Conservation (phyloP, 2,113 vertebrate species). For the Willisornis vidua region DNA sequence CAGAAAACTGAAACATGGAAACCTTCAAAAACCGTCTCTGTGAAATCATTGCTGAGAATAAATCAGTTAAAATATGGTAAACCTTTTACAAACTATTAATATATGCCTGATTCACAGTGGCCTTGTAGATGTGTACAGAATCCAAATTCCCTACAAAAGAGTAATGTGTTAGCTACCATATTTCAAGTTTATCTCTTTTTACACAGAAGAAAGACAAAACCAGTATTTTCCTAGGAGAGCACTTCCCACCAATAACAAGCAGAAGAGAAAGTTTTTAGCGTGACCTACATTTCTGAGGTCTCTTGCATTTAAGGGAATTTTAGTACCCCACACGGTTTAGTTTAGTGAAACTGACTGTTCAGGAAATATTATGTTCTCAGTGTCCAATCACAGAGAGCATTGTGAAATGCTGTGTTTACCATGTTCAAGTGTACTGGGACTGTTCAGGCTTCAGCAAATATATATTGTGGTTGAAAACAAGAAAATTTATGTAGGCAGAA, state of each 20-base stretch:
- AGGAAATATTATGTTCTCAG: conserved; percentile 22
- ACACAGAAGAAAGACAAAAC: neutral
- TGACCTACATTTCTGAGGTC: neutral
- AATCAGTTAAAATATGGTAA: neutral
- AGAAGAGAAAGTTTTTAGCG: neutral
- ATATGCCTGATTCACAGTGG: neutral
- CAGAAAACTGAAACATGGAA: neutral
- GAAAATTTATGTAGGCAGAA: neutral
- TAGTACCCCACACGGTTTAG: neutral
- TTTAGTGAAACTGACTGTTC: conserved; percentile 20
- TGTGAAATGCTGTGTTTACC: conserved; percentile 41
- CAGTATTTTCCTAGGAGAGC: neutral
- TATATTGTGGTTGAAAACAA: conserved; percentile 37
- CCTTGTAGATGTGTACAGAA: neutral
- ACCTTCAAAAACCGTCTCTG: neutral
- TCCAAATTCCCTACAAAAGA: neutral
- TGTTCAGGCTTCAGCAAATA: conserved; percentile 41
- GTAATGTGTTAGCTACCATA: neutral
- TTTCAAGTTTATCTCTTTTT: neutral
- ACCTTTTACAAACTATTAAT: neutral
- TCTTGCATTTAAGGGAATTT: neutral
- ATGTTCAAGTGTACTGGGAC: neutral
- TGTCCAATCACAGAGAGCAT: neutral
- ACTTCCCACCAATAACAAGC: neutral
- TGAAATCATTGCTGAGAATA: neutral